Evolutionary conservation across 2,888 invertebrate species (phyloP), one percentile per base, ranked within the genome.

Genomic region (Holacanthella duospinosa): DNA sequence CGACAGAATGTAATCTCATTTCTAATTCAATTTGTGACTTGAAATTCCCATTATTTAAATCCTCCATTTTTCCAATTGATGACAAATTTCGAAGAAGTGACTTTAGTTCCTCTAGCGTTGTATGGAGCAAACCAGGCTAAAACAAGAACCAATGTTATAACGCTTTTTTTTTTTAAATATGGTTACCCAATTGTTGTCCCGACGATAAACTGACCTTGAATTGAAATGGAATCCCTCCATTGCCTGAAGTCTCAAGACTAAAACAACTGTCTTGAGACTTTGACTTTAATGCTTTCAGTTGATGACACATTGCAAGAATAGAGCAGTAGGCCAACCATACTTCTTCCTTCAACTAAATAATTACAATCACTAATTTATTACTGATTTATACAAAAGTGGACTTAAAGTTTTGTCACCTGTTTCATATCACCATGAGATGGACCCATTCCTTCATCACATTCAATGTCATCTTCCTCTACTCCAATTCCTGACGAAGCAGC

Each of bases 81-180:
- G 69, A 70, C 28, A 72, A 65, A 48, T 80, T 80, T 24, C 79
- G 77, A 0, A 80, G 76, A 55, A 77, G 71, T 4, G 75, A 75
- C 61, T 75, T 75, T 53, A 78, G 71, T 62, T 78, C 77, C 62
- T 76, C 74, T 44, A 77, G 72, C 2, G 75, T 75, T 29, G 74
- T 69, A 25, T 74, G 74, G 61, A 77, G 64, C 29, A 76, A 68
- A n/a, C 77, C 78, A 43, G 76, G 84, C 85, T 85, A 78, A 25
- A 60, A 64, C 6, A 43, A 48, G 27, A 44, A 29, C 12, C 54
- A 27, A 29, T 48, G 9, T 58, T 26, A 16, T 26, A 21, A 27
- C n/a, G n/a, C n/a, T n/a, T n/a, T 16, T 25, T 21, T 53, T 53
- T 6, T 43, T 43, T 43, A 43, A 12, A 43, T 43, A 16, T 43